Base-by-base conservation (phyloP, 2,113 vertebrate genomes). In the Pelecanus crispus region DNA sequence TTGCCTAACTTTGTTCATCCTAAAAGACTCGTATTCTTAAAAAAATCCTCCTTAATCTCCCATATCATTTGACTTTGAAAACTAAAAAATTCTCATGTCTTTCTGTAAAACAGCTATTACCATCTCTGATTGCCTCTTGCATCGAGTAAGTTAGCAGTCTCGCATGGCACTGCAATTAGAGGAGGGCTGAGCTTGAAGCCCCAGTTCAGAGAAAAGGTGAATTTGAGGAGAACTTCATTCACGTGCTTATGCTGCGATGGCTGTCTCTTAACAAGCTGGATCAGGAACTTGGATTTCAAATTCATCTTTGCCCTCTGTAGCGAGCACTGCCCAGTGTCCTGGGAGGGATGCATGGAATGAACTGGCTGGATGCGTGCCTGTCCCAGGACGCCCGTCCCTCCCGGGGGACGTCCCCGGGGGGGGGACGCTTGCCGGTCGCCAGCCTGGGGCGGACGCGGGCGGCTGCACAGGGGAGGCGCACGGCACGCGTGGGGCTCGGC, bases 61-160 rank as follows among this genome's bases (percentile, higher is more conserved):
- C 22, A 0, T 15, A 6, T 58, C 28, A 10, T 50, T 58, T 73
- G 38, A 31, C 32, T 59, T 68, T 17, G 53, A 44, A 44, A 52
- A 31, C 34, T 28, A 32, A 55, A 45, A 26, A 34, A 9, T 74
- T 47, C 34, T 65, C 17, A 1, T 22, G 1, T 26, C 2, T 45
- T 40, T 65, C 34, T 40, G 26, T 55, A 38, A 38, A 65, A 11
- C 11, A 38, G 22, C 34, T 11, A 0, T 34, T 13, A 8, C 1
- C 13, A 4, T 16, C 38, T 21, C 34, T 6, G 34, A 4, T 28
- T 13, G 49, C 40, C 55, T 20, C 59, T 32, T 26, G 49, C 10
- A 6, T 26, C 1, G 1, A 18, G 1, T 5, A 18, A 15, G 36
- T 16, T 10, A 13, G 5, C 14, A 5, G 40, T 16, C 55, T 18